Evolutionary conservation across 2,113 vertebrate genomes (phyloP).

Genomic region (Ranitomeya variabilis): DNA sequence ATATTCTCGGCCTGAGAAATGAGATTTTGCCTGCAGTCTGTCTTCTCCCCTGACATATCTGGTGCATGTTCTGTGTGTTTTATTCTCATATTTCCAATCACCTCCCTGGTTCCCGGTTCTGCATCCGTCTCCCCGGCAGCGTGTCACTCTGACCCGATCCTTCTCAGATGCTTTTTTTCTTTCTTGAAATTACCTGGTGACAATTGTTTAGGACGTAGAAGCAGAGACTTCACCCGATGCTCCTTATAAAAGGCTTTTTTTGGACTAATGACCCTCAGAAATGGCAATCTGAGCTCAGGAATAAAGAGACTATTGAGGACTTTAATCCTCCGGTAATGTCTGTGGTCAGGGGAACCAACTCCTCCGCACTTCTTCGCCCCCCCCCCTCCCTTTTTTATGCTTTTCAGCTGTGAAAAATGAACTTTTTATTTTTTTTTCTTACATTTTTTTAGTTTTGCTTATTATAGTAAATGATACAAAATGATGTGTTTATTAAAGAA

Average conservation of each 20-base stretch:
- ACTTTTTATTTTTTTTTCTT: too few species aligned
- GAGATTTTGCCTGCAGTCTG: background rate
- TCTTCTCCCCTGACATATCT: background rate
- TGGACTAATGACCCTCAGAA: constrained; percentile 12
- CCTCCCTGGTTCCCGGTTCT: background rate
- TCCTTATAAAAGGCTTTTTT: background rate
- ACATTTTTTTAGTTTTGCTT: background rate
- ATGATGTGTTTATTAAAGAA: background rate
- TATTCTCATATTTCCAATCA: background rate
- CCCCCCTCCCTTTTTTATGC: background rate
- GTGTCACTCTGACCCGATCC: constrained; percentile 28
- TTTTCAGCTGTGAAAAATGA: too few species aligned
- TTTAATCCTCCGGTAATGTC: background rate
- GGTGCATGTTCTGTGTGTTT: background rate
- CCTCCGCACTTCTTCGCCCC: background rate
- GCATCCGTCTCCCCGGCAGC: constrained; percentile 20
- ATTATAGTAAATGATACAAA: background rate
- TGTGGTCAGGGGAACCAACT: background rate
- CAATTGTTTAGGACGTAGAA: background rate
- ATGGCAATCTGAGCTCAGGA: background rate
- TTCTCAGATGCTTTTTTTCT: constrained; percentile 4
- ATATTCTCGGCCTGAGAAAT: background rate
- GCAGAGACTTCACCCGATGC: background rate
- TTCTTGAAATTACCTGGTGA: background rate
- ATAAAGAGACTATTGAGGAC: constrained; percentile 4